Evolutionary conservation across 2,797 vertebrate genomes (phyloP), one percentile per base, ranked within the genome.

Genomic region (Rhynchotus rufescens): DNA sequence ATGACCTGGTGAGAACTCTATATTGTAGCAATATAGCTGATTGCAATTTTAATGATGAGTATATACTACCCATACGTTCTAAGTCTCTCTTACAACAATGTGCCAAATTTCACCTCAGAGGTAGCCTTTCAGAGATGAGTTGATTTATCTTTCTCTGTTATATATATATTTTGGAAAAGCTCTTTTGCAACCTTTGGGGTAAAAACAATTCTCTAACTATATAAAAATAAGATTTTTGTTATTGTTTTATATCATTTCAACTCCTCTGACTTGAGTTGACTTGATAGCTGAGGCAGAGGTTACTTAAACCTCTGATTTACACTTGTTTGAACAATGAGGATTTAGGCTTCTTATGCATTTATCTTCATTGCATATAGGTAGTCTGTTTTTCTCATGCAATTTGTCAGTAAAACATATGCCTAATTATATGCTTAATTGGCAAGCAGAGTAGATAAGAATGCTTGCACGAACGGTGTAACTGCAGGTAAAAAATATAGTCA

Each of bases 291-390:
- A 72, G 12, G 26, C 40, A 38, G 54, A 61, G 17, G 11, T 47
- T 71, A 38, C 51, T 12, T 45, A 16, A 78, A 59, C 47, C 32
- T 20, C 23, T 8, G 40, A 65, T 40, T 23, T 69, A 23, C 32
- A 78, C 22, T 65, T 54, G 11, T 52, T 59, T 40, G 83, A 51
- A 60, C 7, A 61, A 65, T 6, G 45, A 68, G 38, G 15, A 9
- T 21, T 62, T 23, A 2, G n/a, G 9, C 32, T 81, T 79, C 76
- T 64, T 34, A 28, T 51, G 15, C n/a, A 6, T 72, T 66, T 32
- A 11, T 15, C 17, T 66, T 45, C 45, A 69, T 86, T 67, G 12
- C 28, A 10, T 14, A 30, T 2, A 30, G 0, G 0, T 12, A 11
- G 26, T 65, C 32, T 38, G 62, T 21, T 25, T 54, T 89, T 78